These are phyloP conservation scores for Cydia pomonella DNA, from an alignment of 1,140 invertebrate species.

Conservation along the genomic window DNA sequence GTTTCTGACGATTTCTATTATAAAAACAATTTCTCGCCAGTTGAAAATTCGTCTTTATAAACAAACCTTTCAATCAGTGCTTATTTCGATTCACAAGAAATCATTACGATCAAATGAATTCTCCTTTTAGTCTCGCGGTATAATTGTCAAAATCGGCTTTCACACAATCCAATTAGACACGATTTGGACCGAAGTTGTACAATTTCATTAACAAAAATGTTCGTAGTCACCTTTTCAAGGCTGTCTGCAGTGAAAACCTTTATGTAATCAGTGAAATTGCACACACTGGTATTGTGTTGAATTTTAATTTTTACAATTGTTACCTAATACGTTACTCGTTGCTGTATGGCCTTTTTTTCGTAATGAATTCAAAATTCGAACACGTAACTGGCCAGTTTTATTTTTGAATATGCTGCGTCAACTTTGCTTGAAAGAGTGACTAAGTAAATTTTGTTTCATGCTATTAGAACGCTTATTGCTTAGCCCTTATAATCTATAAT, in stretches of 20 bases:
- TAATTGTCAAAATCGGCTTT: neutral
- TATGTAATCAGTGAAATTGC: slow-evolving; percentile 26
- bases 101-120: neutral
- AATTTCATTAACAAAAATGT: slow-evolving; percentile 6
- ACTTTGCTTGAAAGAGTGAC: neutral
- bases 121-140: neutral
- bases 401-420: neutral
- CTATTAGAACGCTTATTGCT: neutral
- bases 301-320: slow-evolving; percentile 29
- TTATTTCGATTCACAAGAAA: no score
- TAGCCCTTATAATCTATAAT: neutral
- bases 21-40: no score
- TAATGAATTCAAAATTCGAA: slow-evolving; percentile 21
- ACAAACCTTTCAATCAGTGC: no score
- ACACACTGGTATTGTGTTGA: slow-evolving; percentile 15
- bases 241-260: slow-evolving; percentile 22
- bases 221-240: slow-evolving; percentile 25
- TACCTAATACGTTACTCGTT: slow-evolving; percentile 20
- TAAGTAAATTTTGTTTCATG: neutral
- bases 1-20: no score
- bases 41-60: no score
- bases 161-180: neutral
- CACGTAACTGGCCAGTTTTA: neutral
- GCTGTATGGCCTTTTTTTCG: slow-evolving; percentile 11
- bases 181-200: neutral